Evolutionary conservation across 2,113 vertebrate genomes (phyloP).

Genomic region (Vulpes vulpes): DNA sequence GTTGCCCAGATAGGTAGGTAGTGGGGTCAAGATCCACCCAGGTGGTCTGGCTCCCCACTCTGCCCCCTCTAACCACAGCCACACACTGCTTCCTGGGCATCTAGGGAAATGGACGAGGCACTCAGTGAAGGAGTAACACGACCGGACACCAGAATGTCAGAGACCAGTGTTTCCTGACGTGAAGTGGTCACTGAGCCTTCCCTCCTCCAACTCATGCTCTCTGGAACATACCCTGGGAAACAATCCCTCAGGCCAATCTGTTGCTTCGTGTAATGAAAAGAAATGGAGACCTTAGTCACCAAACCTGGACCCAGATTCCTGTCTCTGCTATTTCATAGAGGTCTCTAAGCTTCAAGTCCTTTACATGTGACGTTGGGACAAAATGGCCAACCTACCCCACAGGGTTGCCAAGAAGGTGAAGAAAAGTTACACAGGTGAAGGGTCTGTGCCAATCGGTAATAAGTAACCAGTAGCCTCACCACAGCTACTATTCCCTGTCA

Average conservation of each 20-base stretch:
- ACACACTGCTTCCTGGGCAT: rapidly evolving
- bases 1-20: background rate
- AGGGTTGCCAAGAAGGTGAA: background rate
- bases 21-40: background rate
- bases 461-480: background rate
- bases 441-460: background rate
- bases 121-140: background rate
- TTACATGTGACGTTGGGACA: background rate
- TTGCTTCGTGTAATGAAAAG: background rate
- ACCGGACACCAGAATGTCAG: background rate
- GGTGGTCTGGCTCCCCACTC: background rate
- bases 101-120: background rate
- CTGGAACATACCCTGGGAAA: background rate
- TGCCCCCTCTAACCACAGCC: background rate
- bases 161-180: background rate
- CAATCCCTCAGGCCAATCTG: background rate
- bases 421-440: background rate
- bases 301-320: background rate
- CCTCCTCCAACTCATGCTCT: background rate
- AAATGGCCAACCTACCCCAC: background rate
- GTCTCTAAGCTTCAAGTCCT: background rate
- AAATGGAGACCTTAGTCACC: background rate
- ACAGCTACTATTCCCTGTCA: background rate
- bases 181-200: background rate
- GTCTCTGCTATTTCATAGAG: background rate